Evolutionary conservation across 2,888 invertebrate genomes (phyloP).

Genomic region (Thymelicus lineola): DNA sequence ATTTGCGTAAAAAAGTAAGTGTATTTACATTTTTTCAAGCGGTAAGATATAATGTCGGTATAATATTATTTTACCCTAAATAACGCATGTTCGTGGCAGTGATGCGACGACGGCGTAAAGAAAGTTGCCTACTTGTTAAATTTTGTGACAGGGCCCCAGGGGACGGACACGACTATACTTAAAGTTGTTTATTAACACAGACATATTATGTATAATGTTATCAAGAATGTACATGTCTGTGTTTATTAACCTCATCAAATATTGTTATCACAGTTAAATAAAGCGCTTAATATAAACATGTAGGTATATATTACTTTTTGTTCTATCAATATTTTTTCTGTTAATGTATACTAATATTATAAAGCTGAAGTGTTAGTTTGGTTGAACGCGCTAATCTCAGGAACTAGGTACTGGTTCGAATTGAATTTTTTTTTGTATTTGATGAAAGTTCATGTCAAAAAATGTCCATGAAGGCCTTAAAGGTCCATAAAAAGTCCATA

Average conservation of each 20-base stretch:
- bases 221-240: too few species aligned
- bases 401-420: too few species aligned
- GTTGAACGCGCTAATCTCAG: too few species aligned
- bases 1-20: neutral
- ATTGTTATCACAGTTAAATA: neutral
- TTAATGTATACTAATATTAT: too few species aligned
- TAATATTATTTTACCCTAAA: slow-evolving; percentile 27
- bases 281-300: too few species aligned
- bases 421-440: too few species aligned
- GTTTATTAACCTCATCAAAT: neutral
- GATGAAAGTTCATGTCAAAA: too few species aligned
- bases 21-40: neutral
- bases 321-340: too few species aligned
- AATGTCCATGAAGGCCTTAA: too few species aligned
- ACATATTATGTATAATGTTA: too few species aligned
- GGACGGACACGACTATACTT: slow-evolving; percentile 21
- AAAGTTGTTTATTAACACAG: neutral
- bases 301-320: too few species aligned
- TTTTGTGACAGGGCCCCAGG: slow-evolving; percentile 25
- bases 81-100: slow-evolving; percentile 22
- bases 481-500: slow-evolving; percentile 1
- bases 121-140: slow-evolving; percentile 15
- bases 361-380: too few species aligned
- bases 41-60: neutral
- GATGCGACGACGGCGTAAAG: slow-evolving; percentile 1